Evolutionary conservation across 2,888 invertebrate species (phyloP), one percentile per base, ranked within the genome.

Genomic region (Drosophila multiciliata): DNA sequence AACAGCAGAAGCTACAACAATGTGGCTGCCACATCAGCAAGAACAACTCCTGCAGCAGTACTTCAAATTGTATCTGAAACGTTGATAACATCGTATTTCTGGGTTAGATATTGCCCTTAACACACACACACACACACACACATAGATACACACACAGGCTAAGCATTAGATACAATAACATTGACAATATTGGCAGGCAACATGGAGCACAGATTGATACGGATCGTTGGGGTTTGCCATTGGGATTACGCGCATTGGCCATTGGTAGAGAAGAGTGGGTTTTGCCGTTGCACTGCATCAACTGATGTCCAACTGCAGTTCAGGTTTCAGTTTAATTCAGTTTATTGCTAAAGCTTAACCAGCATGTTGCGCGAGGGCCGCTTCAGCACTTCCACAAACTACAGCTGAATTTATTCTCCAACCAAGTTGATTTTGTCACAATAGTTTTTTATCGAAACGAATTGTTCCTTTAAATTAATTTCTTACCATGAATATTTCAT

Each of bases 91-190:
- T 78, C 83, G 67, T 70, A 80, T 77, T 84, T 66, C 54, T 73
- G 82, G 61, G 69, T 73, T 69, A 55, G 66, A 66, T 70, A 72
- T 64, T 69, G 61, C 42, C 55, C 26, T 45, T 70, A 49, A 32
- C 23, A 54, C 42, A 54, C 48, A 29, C 0, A 38, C 17, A 38
- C 0, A 15, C 38, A n/a, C 17, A n/a, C 20, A 20, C 42, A n/a
- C 1, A n/a, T 1, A 8, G 3, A 26, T 2, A 49, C 2, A 17
- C 11, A 50, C 23, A 15, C 45, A n/a, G 65, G 65, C 55, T 59
- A 66, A 67, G 78, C 77, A 87, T 81, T 71, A 83, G 79, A 59
- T 70, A 82, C 84, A 89, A 87, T 83, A 81, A 83, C 84, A 81
- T 76, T 65, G 83, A 73, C 73, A 73, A 78, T 58, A 72, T 72